A percentile compares a stretch with the other conserved stretches of the same genome.
Conservation (phyloP, 2,797 vertebrate species). For the Pseudocheirus occidentalis region DNA sequence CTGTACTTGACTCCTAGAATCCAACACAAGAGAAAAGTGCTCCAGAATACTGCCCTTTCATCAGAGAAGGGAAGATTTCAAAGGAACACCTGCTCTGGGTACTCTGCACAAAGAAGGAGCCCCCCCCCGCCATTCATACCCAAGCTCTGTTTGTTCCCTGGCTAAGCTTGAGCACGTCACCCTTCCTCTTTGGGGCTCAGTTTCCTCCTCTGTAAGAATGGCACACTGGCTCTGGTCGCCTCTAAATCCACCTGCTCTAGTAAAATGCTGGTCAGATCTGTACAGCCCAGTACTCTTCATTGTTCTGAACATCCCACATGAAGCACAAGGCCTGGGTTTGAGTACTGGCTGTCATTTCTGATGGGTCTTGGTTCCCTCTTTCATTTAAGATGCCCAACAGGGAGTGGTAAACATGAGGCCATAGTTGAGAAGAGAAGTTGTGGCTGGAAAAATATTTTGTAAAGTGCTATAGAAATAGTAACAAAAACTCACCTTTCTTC, state of each 20-base stretch:
- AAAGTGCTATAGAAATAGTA: not conserved
- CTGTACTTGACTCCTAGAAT: not conserved
- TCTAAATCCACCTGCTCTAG: not conserved
- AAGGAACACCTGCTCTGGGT: not conserved
- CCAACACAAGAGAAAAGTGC: not conserved
- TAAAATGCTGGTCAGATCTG: not conserved
- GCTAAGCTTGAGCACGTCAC: not conserved
- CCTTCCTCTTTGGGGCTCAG: not conserved
- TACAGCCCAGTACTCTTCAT: accelerated
- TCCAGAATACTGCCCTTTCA: not conserved
- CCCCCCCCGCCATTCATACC: not conserved
- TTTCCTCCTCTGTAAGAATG: not conserved
- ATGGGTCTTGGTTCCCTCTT: not conserved
- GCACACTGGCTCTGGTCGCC: not conserved
- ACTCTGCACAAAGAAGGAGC: not conserved
- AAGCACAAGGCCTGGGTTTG: not conserved
- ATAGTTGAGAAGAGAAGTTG: too few species aligned
- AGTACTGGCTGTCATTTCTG: not conserved
- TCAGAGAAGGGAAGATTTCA: not conserved
- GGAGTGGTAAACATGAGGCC: not conserved
- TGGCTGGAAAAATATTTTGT: too few species aligned
- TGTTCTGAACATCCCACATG: not conserved
- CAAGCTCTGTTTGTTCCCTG: not conserved
- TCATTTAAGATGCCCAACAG: not conserved
- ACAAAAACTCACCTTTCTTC: not conserved